Base-by-base conservation (phyloP, 2,888 invertebrate genomes). In the Lasioglossum lativentre region DNA sequence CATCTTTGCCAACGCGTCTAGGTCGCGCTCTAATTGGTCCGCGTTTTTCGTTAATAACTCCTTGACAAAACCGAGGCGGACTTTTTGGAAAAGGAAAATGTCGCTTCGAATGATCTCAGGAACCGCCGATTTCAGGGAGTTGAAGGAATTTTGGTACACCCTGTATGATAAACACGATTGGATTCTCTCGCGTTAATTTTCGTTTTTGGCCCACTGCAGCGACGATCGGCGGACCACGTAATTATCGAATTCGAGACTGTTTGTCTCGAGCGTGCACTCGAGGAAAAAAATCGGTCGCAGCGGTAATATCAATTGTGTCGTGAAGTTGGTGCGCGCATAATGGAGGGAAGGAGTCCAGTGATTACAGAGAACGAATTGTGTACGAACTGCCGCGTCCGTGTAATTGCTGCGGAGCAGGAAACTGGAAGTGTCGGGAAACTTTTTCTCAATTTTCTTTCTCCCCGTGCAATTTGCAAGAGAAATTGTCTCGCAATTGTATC, bases 401-500 rank as follows among this genome's bases (percentile, higher is more conserved):
- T 52, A 78, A 78, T 71, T 78, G 40, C 40, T 38, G n/a, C 12
- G 38, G 4, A 56, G 56, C 38, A 30, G 27, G 56, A 8, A n/a
- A 71, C 19, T 52, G 78, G 27, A 27, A 78, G 34, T 30, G 73
- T 38, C n/a, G 45, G 5, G 30, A 66, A 73, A 72, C 63, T 73
- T 73, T 78, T 45, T 70, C 45, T n/a, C 42, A 40, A 78, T 59
- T 78, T 73, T 63, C 72, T 73, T 59, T 45, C 73, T 8, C 23
- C 16, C 40, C 30, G 47, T n/a, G 42, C 40, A 59, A 59, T 42
- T 73, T 27, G n/a, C 56, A 59, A 73, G 73, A 77, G 47, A 45
- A 30, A 78, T 73, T 63, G 59, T 73, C 78, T 45, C 12, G 56
- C 40, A 38, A 78, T 78, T n/a, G 73, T 45, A 45, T 74, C 47